Evolutionary conservation across 1,140 invertebrate genomes (phyloP).

Genomic region (Ptiloglossa arizonensis): DNA sequence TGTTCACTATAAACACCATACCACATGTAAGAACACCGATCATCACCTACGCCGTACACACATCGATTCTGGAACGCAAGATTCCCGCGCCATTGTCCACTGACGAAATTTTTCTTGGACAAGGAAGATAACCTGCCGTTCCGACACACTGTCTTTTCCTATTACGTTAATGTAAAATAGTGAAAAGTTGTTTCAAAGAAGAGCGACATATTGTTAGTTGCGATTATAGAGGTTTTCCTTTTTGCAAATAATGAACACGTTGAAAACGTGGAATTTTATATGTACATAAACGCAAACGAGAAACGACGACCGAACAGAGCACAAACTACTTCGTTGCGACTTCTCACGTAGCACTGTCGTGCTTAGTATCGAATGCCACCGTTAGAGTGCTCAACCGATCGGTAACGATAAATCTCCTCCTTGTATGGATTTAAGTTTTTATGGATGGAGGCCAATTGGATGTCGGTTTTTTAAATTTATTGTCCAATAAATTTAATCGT

Average conservation of each 20-base stretch:
- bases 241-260: background rate
- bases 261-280: slow-evolving; percentile 5
- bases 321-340: slow-evolving; percentile 52
- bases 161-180: slow-evolving; percentile 15
- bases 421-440: slow-evolving; percentile 49
- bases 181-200: background rate
- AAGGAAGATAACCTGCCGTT: slow-evolving; percentile 41
- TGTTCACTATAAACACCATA: slow-evolving; percentile 66
- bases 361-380: slow-evolving; percentile 60
- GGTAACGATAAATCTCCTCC: slow-evolving; percentile 47
- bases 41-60: slow-evolving; percentile 58
- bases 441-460: too few relatives aligned
- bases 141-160: slow-evolving; percentile 9
- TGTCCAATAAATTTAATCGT: background rate
- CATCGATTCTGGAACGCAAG: slow-evolving; percentile 34
- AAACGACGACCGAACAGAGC: slow-evolving; percentile 29
- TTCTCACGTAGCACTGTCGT: slow-evolving; percentile 58
- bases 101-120: slow-evolving; percentile 31
- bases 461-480: slow-evolving; percentile 11
- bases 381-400: slow-evolving; percentile 60
- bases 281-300: slow-evolving; percentile 5
- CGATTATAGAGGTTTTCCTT: background rate
- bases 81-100: slow-evolving; percentile 62
- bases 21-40: slow-evolving; percentile 58
- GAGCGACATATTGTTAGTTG: slow-evolving; percentile 9